Percentiles rank a stretch among this genome's conserved stretches.
These are phyloP conservation scores for Physella acuta DNA, from an alignment of 1,140 invertebrate genomes.

Conservation along the genomic window DNA sequence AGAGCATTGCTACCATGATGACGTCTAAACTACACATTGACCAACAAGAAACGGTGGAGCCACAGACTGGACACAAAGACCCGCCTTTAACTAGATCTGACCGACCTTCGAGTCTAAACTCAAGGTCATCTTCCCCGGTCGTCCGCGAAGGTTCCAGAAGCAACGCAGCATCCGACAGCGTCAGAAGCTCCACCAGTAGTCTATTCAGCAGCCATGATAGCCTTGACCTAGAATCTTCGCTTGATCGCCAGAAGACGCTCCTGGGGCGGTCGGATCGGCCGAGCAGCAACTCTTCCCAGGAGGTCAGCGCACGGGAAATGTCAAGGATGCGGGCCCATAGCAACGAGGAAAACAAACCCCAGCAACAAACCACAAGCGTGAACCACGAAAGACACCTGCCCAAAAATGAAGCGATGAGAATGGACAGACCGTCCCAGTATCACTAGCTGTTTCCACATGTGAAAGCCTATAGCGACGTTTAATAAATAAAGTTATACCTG, in stretches of 20 bases:
- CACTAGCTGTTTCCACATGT: not conserved
- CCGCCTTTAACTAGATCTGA: not conserved
- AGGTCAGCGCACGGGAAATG: not conserved
- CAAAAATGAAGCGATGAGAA: conserved; percentile 11
- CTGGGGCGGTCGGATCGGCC: not conserved
- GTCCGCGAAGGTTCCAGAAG: not conserved
- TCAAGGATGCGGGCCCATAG: not conserved
- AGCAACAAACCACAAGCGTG: not conserved
- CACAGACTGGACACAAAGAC: not conserved
- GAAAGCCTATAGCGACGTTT: not conserved
- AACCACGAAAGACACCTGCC: not conserved
- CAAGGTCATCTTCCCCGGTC: not conserved
- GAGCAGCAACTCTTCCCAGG: not conserved
- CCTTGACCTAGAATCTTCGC: not conserved
- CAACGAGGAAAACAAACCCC: no score
- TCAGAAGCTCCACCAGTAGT: conserved; percentile 14
- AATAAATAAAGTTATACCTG: not conserved
- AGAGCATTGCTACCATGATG: not conserved
- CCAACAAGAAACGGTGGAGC: not conserved
- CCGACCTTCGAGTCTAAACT: not conserved
- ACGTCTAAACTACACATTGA: not conserved
- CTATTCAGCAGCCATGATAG: not conserved
- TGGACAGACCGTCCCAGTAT: conserved; percentile 22
- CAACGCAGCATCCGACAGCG: not conserved
- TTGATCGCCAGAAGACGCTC: not conserved